Base-by-base conservation (phyloP, 1,140 invertebrate species). In the Aphis gossypii region DNA sequence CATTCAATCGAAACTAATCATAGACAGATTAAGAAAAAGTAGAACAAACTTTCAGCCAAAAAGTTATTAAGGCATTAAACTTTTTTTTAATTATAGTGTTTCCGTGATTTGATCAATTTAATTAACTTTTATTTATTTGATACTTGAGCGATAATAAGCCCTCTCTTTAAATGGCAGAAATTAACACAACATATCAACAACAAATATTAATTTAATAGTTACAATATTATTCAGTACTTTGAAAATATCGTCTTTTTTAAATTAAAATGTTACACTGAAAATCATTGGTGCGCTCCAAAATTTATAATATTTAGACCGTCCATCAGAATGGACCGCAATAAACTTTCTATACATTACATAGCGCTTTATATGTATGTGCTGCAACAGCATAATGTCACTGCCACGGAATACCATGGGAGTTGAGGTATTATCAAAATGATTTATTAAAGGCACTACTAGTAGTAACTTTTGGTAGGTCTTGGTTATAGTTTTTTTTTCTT, bases 391-490 rank as follows among this genome's bases (percentile, higher is more conserved):
- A 92, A 92, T 92, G 60, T 92, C 90, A 82, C 44, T 92, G 46
- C 60, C n/a, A 25, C 48, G 68, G 68, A 76, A 92, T 76, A 92
- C 44, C 41, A 83, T 83, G 60, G 21, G 44, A 76, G 90, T 92
- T n/a, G 48, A 83, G 91, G 91, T 93, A 93, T 83, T 93, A 93
- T 93, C 76, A 54, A 93, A 84, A 93, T 93, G 91, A 93, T 93
- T 93, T 93, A 93, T 93, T 93, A 93, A 84, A 84, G 82, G 76
- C 76, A 93, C 35, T 83, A 82, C 60, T 48, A 54, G 46, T 60
- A 84, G 68, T 93, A 93, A 84, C 68, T 93, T 93, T 93, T 93
- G 35, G 76, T 38, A 38, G 76, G 25, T 84, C 82, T 86, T 54
- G 76, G 91, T 93, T 83, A 48, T 48, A 51, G 91, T 51, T 84